Evolutionary conservation across 2,797 vertebrate genomes (phyloP), one percentile per base, ranked within the genome.

Genomic region (Mormyrus proboscirostris): DNA sequence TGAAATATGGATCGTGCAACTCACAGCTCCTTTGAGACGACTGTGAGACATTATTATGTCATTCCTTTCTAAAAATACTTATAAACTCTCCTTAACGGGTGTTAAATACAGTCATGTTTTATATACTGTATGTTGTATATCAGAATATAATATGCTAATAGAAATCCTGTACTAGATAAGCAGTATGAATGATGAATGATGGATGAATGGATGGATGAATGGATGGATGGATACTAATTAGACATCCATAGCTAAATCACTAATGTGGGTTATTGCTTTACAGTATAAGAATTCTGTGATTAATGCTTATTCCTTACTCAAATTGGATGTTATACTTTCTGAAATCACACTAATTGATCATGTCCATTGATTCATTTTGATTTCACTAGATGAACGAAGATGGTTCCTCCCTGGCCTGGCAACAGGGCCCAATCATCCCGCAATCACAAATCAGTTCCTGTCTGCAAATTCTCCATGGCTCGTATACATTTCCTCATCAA

Each of bases 21-120:
- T 79, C 73, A 79, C 73, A 41, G 73, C 73, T 79, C 33, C 73
- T 79, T 79, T 79, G 73, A 79, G 73, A 79, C 73, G 2, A n/a
- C 73, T 44, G 16, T 79, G 33, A 79, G 38, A 79, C 38, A 79
- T n/a, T 12, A 44, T 79, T 79, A 79, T 79, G 73, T 41, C 38
- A 79, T 79, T 44, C 38, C 38, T n/a, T 19, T 41, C 73, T 44
- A 79, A 79, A 79, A 41, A 79, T 44, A 79, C 38, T 44, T 41
- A 79, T 19, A 79, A 44, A 16, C 38, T n/a, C 16, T 79, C 5
- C 16, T 19, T 79, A 79, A 44, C 73, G 8, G 33, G 73, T 79
- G 16, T 44, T 79, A 79, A 16, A n/a, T 16, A 44, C 22, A 41
- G 38, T 44, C 38, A 44, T 44, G 73, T 19, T 79, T 19, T 44